phyloP scores from a whole-genome alignment of 2,797 vertebrate species.

The Pogonophryne albipinna region DNA sequence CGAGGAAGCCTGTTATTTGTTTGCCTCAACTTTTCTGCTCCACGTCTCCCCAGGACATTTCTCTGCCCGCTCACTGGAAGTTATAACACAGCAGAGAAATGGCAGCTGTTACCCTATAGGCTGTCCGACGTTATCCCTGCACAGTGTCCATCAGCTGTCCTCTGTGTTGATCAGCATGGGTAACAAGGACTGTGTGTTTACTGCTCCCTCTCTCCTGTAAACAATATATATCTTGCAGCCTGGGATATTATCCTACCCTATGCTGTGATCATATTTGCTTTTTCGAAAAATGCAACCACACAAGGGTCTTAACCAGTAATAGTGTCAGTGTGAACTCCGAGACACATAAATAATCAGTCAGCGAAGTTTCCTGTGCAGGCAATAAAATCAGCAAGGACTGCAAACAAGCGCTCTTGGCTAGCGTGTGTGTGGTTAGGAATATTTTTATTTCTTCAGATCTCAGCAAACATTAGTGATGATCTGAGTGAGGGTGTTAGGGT shows the following conservation, averaged over 20 bases:
- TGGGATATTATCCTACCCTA: too few relatives aligned
- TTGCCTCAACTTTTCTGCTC: slow-evolving; percentile 63
- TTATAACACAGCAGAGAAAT: slow-evolving; percentile 42
- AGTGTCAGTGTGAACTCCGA: slow-evolving; percentile 33
- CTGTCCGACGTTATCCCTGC: slow-evolving; percentile 41
- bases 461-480: slow-evolving; percentile 21
- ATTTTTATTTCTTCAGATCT: slow-evolving; percentile 31
- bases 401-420: slow-evolving; percentile 12
- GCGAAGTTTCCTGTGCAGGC: slow-evolving; percentile 31
- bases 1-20: slow-evolving; percentile 69
- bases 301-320: neutral
- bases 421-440: slow-evolving; percentile 7
- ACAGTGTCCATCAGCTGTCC: slow-evolving; percentile 54
- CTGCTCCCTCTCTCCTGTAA: slow-evolving; percentile 18
- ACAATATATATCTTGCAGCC: too few relatives aligned
- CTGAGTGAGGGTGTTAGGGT: slow-evolving; percentile 13
- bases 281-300: slow-evolving; percentile 22
- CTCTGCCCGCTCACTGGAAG: slow-evolving; percentile 47
- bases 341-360: slow-evolving; percentile 23
- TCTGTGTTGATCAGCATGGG: slow-evolving; percentile 25
- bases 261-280: slow-evolving; percentile 19
- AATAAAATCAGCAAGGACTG: slow-evolving; percentile 40
- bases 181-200: slow-evolving; percentile 69
- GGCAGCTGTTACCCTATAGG: slow-evolving; percentile 51
- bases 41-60: slow-evolving; percentile 50